phyloP scores from a whole-genome alignment of 2,113 vertebrate genomes.

The Bostrychus sinensis region DNA sequence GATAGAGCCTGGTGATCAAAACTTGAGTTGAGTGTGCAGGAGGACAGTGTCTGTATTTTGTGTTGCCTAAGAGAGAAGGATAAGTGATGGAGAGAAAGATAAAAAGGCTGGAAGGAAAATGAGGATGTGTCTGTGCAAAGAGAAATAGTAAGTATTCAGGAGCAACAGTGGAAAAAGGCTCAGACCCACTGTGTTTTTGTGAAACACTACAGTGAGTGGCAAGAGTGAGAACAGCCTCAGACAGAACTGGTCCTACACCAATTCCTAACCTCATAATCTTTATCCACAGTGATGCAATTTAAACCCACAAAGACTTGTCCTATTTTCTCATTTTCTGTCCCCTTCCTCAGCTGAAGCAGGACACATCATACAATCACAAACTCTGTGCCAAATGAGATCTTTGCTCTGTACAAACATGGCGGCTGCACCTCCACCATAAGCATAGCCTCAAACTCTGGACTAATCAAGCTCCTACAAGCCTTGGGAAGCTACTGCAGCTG shows the following conservation, averaged over 20 bases:
- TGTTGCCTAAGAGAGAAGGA: conserved; percentile 46
- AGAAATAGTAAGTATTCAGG: conserved; percentile 45
- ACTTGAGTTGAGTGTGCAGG: conserved; percentile 54
- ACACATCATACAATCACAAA: conserved; percentile 54
- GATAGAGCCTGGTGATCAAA: conserved; percentile 73
- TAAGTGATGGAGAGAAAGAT: conserved; percentile 65
- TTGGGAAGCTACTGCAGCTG: conserved; percentile 65
- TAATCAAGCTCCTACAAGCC: conserved; percentile 67
- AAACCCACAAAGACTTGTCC: conserved; percentile 64
- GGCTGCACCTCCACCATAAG: conserved; percentile 50
- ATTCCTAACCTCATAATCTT: conserved; percentile 70
- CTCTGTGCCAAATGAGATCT: conserved; percentile 54
- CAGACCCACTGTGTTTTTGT: conserved; percentile 67
- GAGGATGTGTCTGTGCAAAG: conserved; percentile 58
- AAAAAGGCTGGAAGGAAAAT: conserved; percentile 51
- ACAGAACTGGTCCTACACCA: conserved; percentile 60
- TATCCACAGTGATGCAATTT: conserved; percentile 68
- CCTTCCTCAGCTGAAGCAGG: conserved; percentile 28
- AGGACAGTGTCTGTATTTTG: conserved; percentile 40
- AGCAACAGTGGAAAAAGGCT: conserved; percentile 43
- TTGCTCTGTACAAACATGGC: conserved; percentile 59
- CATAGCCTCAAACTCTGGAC: conserved; percentile 64
- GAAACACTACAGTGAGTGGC: conserved; percentile 18
- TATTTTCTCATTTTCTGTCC: conserved; percentile 59
- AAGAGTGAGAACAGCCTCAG: conserved; percentile 67